A percentile compares a stretch with the other conserved stretches of the same genome.
These are phyloP conservation scores for Noctua pronuba DNA, from an alignment of 2,888 invertebrate species.

Conservation along the genomic window DNA sequence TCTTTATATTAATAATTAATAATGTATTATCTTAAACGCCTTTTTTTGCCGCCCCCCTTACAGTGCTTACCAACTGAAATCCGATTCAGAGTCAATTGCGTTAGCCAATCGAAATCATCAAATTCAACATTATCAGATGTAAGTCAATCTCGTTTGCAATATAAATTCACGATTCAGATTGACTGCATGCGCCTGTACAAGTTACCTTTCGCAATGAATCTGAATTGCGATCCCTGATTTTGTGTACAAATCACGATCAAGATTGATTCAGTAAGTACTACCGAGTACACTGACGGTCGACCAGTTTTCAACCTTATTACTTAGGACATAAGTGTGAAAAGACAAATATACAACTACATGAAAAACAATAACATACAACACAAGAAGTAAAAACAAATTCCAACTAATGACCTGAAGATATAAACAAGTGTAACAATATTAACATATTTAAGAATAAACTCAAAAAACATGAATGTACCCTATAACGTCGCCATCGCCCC, in stretches of 20 bases:
- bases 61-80: not conserved
- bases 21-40: not conserved
- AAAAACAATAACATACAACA: too few species aligned
- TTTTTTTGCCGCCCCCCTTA: not conserved
- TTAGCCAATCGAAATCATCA: not conserved
- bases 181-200: not conserved
- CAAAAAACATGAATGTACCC: too few species aligned
- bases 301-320: too few species aligned
- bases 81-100: not conserved
- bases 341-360: too few species aligned
- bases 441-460: too few species aligned
- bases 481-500: too few species aligned
- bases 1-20: not conserved
- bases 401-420: too few species aligned
- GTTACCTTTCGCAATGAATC: not conserved
- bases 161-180: not conserved
- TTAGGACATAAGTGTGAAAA: too few species aligned
- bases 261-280: not conserved
- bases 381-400: too few species aligned
- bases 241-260: not conserved
- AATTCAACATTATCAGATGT: not conserved
- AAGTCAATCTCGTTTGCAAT: not conserved
- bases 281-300: too few species aligned
- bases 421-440: too few species aligned
- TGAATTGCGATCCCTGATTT: constrained; percentile 1